phyloP scores from a whole-genome alignment of 2,888 invertebrate species.

The Oscheius sp. region DNA sequence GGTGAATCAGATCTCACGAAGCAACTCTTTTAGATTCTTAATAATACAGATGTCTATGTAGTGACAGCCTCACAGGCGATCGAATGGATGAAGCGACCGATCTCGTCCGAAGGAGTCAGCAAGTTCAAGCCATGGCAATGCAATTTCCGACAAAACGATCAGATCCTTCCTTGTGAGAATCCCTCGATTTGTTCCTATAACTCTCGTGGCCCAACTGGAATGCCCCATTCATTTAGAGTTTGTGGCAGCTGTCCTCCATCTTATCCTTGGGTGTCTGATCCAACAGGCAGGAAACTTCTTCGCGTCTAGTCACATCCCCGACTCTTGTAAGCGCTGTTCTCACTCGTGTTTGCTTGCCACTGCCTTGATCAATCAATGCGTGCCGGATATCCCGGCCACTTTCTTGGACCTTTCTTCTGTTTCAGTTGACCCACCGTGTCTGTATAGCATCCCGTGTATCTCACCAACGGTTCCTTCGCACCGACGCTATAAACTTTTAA shows the following conservation, averaged over 20 bases:
- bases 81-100: constrained; percentile 67
- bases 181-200: constrained; percentile 63
- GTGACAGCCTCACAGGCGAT: constrained; percentile 65
- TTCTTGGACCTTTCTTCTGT: constrained; percentile 13
- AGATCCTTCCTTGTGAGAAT: constrained; percentile 65
- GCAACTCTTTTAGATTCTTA: constrained; percentile 48
- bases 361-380: constrained; percentile 19
- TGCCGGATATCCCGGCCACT: constrained; percentile 3
- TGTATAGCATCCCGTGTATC: constrained; percentile 16
- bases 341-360: constrained; percentile 27
- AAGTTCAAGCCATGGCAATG: constrained; percentile 66
- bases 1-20: constrained; percentile 31
- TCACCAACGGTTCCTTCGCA: constrained; percentile 10
- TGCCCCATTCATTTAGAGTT: constrained; percentile 65
- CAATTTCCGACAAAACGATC: constrained; percentile 43
- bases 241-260: constrained; percentile 65
- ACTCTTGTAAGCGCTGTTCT: constrained; percentile 25
- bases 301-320: not conserved
- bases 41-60: constrained; percentile 61
- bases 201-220: constrained; percentile 35
- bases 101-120: constrained; percentile 42
- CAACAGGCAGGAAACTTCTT: constrained; percentile 45
- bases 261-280: constrained; percentile 61
- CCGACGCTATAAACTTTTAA: constrained; percentile 10
- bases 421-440: constrained; percentile 5